Percentiles rank a stretch among this genome's conserved stretches.
Conservation (phyloP, 2,888 invertebrate genomes). For the Tenthredo scrophulariae region DNA sequence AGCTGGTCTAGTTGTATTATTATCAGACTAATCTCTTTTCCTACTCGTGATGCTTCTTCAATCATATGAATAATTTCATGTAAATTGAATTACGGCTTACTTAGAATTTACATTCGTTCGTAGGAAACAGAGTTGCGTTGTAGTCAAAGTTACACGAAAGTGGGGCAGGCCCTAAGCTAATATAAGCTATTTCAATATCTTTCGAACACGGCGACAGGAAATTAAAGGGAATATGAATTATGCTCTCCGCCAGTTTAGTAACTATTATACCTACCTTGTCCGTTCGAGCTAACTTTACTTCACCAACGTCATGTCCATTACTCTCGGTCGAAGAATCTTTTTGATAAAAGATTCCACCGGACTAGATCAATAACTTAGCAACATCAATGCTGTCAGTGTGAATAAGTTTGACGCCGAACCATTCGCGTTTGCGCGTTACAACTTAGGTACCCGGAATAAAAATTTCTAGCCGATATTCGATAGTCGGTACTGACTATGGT, state of each 20-base stretch:
- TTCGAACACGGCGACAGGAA: slow-evolving; percentile 43
- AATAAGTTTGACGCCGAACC: slow-evolving; percentile 34
- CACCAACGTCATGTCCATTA: slow-evolving; percentile 23
- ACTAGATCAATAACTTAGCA: slow-evolving; percentile 46
- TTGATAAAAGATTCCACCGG: slow-evolving; percentile 34
- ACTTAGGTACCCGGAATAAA: background rate
- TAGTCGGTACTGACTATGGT: background rate
- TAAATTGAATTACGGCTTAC: background rate
- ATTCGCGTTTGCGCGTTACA: slow-evolving; percentile 35
- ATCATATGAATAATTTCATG: background rate
- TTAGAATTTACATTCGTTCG: background rate
- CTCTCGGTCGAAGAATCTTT: slow-evolving; percentile 46
- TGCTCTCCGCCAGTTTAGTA: slow-evolving; percentile 1
- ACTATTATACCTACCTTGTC: slow-evolving; percentile 4
- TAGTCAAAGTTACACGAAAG: background rate
- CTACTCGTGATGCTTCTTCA: background rate
- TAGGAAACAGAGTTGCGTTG: background rate
- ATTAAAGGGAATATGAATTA: slow-evolving; percentile 52
- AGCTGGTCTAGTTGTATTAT: background rate
- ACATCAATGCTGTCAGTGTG: slow-evolving; percentile 28
- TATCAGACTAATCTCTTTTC: background rate
- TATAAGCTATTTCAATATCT: slow-evolving; percentile 43
- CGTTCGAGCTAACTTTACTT: slow-evolving; percentile 17
- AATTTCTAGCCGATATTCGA: slow-evolving; percentile 19
- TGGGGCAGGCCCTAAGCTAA: background rate